Evolutionary conservation across 2,113 vertebrate species (phyloP).

Genomic region (Dendrocopos noguchii): DNA sequence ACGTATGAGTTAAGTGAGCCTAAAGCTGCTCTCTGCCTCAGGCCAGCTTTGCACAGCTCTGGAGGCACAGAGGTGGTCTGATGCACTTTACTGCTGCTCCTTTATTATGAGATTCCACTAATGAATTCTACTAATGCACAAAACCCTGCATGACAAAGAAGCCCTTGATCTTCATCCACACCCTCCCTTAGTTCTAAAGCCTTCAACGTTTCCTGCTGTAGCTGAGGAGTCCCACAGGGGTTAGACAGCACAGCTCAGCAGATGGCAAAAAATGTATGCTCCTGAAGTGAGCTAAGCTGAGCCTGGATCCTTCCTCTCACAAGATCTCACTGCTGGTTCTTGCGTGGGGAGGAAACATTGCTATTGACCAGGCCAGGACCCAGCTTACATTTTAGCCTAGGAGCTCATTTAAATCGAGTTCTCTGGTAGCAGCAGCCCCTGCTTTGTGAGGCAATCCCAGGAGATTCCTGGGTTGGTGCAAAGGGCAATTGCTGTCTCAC

Average conservation of each 20-base stretch:
- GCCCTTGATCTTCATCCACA: neutral
- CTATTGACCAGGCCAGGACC: neutral
- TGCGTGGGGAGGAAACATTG: neutral
- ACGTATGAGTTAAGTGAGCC: neutral
- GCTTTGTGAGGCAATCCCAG: neutral
- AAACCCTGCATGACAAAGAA: constrained; percentile 5
- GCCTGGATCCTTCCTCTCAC: neutral
- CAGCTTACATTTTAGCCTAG: neutral
- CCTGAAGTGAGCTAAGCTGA: neutral
- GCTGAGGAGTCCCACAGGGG: neutral
- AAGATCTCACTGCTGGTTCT: neutral
- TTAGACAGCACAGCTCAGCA: neutral
- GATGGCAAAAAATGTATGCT: neutral
- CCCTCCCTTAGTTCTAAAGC: neutral
- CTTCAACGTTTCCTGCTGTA: neutral
- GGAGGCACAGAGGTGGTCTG: neutral
- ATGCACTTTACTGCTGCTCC: neutral
- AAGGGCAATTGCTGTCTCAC: neutral
- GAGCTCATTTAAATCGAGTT: neutral
- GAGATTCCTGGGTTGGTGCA: neutral
- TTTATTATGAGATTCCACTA: neutral
- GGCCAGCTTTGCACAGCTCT: neutral
- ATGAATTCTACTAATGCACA: neutral
- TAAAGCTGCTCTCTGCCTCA: neutral
- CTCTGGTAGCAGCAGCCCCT: neutral